Evolutionary conservation across 2,888 invertebrate species (phyloP), one percentile per base, ranked within the genome.

Genomic region (Campoplex capitator): DNA sequence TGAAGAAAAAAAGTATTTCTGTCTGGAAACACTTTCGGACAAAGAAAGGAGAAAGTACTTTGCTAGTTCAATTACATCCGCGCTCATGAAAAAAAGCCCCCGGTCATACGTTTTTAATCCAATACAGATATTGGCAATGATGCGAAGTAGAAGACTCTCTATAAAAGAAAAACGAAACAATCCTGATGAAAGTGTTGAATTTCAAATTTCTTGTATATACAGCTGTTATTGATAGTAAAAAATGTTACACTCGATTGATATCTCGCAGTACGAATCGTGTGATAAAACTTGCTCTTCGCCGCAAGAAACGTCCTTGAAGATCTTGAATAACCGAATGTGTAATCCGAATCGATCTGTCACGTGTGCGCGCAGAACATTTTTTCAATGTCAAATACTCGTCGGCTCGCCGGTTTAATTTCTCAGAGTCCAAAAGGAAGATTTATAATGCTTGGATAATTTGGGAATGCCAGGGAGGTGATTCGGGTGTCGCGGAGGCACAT

Each of bases 261-360:
- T 6, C 23, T 73, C 4, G 18, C 51, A 38, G 23, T 1, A 13
- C 11, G 11, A 16, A 38, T 9, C 8, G 42, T 35, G 38, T 45
- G 6, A 58, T 62, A 75, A 56, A n/a, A 4, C 35, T 18, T 56
- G 54, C 23, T 38, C 54, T 83, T 18, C 73, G 23, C 35, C 62
- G 45, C 58, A 13, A n/a, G 0, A 4, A 38, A 62, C 45, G 48
- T 68, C 82, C 85, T 82, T 74, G 68, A 74, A 42, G 42, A 78
- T 82, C 58, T 78, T 18, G 18, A 32, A 65, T 78, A 74, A 74
- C 77, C 48, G n/a, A 83, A 78, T n/a, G 42, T 74, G 45, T 68
- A 78, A 85, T 70, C 73, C 65, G 32, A 78, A 18, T 74, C 54
- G 51, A 82, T 70, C 51, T n/a, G 35, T 56, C 73, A 8, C 23